phyloP scores from a whole-genome alignment of 1,140 invertebrate genomes.

The Pogonus chalceus region DNA sequence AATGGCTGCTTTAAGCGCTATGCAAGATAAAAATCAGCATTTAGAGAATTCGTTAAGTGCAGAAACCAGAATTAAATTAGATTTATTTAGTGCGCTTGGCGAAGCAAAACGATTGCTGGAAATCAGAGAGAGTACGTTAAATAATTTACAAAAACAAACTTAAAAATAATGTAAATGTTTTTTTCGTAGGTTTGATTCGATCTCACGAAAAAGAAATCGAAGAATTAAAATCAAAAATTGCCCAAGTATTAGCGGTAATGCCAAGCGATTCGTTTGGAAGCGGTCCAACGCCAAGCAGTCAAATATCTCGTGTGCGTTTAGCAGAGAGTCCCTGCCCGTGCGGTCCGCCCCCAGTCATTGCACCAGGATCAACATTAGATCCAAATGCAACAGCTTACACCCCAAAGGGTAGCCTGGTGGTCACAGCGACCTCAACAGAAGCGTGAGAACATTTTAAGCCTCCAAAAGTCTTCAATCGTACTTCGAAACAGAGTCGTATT shows the following conservation, averaged over 20 bases:
- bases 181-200: slow-evolving; percentile 56
- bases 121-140: slow-evolving; percentile 77
- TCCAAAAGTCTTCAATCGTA: no score
- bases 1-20: slow-evolving; percentile 63
- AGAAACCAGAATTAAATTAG: slow-evolving; percentile 91
- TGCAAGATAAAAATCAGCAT: slow-evolving; percentile 81
- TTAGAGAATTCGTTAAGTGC: slow-evolving; percentile 88
- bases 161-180: slow-evolving; percentile 14
- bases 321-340: slow-evolving; percentile 26
- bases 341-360: slow-evolving; percentile 25
- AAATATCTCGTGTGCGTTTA: slow-evolving; percentile 50
- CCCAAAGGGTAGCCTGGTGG: slow-evolving; percentile 54
- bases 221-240: slow-evolving; percentile 80
- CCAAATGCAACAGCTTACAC: slow-evolving; percentile 88
- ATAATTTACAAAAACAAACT: slow-evolving; percentile 7
- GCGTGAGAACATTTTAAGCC: slow-evolving; percentile 37
- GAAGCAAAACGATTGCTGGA: slow-evolving; percentile 88
- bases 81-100: slow-evolving; percentile 90
- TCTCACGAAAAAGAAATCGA: slow-evolving; percentile 83
- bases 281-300: slow-evolving; percentile 20
- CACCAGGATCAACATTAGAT: slow-evolving; percentile 60
- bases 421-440: slow-evolving; percentile 46
- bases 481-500: no score
- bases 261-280: slow-evolving; percentile 57
- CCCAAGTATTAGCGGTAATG: slow-evolving; percentile 87